Base-by-base conservation (phyloP, 2,797 vertebrate genomes). In the Champsocephalus esox region DNA sequence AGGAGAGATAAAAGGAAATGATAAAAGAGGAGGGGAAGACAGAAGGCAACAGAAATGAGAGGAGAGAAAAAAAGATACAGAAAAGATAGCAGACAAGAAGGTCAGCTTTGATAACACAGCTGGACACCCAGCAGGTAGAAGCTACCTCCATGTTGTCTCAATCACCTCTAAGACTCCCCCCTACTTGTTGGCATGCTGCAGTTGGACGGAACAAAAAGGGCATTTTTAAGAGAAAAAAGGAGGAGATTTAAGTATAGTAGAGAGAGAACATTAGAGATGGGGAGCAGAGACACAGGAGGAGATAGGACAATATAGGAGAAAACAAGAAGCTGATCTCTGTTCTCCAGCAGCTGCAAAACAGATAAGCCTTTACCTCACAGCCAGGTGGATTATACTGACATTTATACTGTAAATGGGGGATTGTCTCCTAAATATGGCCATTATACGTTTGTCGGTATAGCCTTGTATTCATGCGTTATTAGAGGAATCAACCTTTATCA, bases 151-250 rank as follows among this genome's bases (percentile, higher is more conserved):
- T 63, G 74, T 71, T 76, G 59, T 80, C 65, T 73, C 81, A 80
- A 87, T 91, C 83, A 87, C 81, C 82, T 81, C 70, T 83, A 82
- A 82, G 72, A 77, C 76, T 77, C 45, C 34, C 0, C 45, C 45
- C 24, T 3, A 75, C 75, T 67, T 74, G 79, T 79, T 75, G 71
- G 57, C 81, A 73, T 44, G 58, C 55, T 73, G 70, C 70, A 79
- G 60, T 60, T 73, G 68, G 50, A 70, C 43, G 8, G 21, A 51
- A 66, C 69, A 43, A 72, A 67, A 82, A 62, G 16, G 51, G 28
- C 19, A 60, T 59, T 38, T 38, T 38, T 38, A 66, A 57, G 46
- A 76, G 59, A 11, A 12, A 43, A 17, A 44, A 34, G 41, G 63
- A 7, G 70, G 34, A 44, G 14, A 66, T 34, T 12, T 1, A 11